These are phyloP conservation scores for Micropterix aruncella DNA, from an alignment of 2,888 invertebrate genomes.

Conservation along the genomic window DNA sequence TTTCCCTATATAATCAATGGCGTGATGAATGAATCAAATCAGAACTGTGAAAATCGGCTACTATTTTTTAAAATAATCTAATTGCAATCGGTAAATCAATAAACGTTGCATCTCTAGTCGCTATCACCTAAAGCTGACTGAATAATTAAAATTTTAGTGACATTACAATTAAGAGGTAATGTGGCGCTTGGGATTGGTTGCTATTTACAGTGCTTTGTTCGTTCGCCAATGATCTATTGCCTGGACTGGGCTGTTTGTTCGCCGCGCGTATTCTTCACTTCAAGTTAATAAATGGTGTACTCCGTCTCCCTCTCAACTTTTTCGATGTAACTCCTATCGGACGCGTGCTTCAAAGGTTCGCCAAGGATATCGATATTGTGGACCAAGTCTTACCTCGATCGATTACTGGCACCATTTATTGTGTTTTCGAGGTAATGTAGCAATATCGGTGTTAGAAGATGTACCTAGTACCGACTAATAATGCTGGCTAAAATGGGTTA, in stretches of 20 bases:
- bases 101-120: too few species aligned
- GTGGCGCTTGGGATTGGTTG: constrained; percentile 17
- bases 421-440: constrained; percentile 41
- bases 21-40: too few species aligned
- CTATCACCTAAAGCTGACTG: too few species aligned
- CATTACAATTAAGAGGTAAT: too few species aligned
- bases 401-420: constrained; percentile 25
- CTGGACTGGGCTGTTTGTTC: constrained; percentile 48
- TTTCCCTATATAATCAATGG: too few species aligned
- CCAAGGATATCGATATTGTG: constrained; percentile 39
- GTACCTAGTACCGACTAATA: too few species aligned
- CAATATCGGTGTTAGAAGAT: too few species aligned
- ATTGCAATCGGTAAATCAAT: too few species aligned
- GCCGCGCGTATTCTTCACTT: constrained; percentile 33
- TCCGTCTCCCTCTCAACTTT: constrained; percentile 40
- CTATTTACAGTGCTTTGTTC: constrained; percentile 49
- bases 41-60: too few species aligned
- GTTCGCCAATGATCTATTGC: constrained; percentile 51
- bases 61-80: too few species aligned
- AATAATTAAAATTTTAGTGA: too few species aligned
- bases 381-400: constrained; percentile 32
- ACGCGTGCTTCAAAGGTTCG: constrained; percentile 45
- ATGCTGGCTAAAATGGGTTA: too few species aligned
- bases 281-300: constrained; percentile 27
- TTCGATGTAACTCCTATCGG: constrained; percentile 50